These are phyloP conservation scores for Desoria tigrina DNA, from an alignment of 2,888 invertebrate species.

Conservation along the genomic window DNA sequence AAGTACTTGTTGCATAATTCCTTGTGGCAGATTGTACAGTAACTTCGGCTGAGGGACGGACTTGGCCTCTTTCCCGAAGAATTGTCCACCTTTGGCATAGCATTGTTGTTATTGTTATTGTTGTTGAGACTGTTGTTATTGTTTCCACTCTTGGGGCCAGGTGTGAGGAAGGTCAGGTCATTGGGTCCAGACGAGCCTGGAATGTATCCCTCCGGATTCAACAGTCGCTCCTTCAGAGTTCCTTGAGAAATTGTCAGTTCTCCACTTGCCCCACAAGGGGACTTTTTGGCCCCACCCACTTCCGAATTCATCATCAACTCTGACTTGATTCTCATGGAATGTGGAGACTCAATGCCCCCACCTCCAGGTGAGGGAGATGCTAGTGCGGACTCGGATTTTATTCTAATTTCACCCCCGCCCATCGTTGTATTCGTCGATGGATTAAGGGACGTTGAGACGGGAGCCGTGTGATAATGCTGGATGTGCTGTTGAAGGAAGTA, in stretches of 20 bases:
- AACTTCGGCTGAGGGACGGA: conserved; percentile 63
- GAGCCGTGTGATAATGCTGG: conserved; percentile 63
- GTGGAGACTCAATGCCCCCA: conserved; percentile 19
- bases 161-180: conserved; percentile 34
- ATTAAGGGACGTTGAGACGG: too few relatives aligned
- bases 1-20: conserved; percentile 99
- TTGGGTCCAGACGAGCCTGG: conserved; percentile 14
- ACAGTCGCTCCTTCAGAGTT: conserved; percentile 28
- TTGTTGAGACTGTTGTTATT: conserved; percentile 49
- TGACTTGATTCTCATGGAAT: conserved; percentile 32
- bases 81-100: conserved; percentile 13
- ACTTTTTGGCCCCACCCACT: conserved; percentile 1
- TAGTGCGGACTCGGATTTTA: conserved; percentile 14
- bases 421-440: conserved; percentile 7
- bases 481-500: conserved; percentile 72
- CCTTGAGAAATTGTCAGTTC: conserved; percentile 10
- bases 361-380: neutral
- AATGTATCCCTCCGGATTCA: conserved; percentile 23
- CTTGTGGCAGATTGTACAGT: conserved; percentile 97
- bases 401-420: neutral
- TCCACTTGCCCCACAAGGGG: neutral
- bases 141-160: conserved; percentile 38
- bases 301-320: conserved; percentile 26
- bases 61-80: conserved; percentile 45
- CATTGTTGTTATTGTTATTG: too few relatives aligned